Conservation (phyloP, 1,140 invertebrate species). For the Eumaeus atala region DNA sequence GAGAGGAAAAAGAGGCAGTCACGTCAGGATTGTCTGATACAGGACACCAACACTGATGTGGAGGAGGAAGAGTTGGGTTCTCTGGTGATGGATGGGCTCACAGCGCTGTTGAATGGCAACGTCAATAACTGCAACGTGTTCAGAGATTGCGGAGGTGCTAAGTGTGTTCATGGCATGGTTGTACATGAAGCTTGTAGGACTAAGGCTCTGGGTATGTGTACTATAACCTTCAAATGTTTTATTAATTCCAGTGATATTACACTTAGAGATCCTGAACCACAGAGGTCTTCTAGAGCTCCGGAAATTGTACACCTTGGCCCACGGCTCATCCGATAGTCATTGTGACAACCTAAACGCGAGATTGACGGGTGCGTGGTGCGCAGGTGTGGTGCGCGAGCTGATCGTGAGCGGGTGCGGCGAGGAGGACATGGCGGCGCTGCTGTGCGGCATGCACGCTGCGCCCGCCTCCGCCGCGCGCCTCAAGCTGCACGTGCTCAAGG, state of each 20-base stretch:
- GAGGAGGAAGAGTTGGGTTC: constrained; percentile 87
- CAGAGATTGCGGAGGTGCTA: constrained; percentile 92
- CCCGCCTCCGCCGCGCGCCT: constrained; percentile 85
- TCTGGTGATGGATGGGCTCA: constrained; percentile 90
- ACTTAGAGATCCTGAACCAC: too few relatives aligned
- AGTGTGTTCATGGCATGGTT: constrained; percentile 93
- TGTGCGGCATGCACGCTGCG: constrained; percentile 93
- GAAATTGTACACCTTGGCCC: too few relatives aligned
- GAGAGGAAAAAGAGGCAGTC: constrained; percentile 56
- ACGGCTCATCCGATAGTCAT: too few relatives aligned
- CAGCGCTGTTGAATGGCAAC: constrained; percentile 85
- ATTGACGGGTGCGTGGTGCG: not conserved
- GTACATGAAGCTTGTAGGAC: constrained; percentile 88
- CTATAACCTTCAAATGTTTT: too few relatives aligned
- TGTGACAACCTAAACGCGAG: too few relatives aligned
- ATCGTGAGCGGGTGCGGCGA: constrained; percentile 93
- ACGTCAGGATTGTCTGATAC: constrained; percentile 71
- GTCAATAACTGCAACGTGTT: constrained; percentile 93
- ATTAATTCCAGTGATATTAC: too few relatives aligned
- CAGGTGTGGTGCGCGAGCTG: constrained; percentile 88
- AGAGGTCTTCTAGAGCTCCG: too few relatives aligned
- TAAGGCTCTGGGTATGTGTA: constrained; percentile 79
- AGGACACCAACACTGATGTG: constrained; percentile 56
- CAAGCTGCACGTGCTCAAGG: constrained; percentile 94
- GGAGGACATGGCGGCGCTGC: constrained; percentile 94